Conservation (phyloP, 2,888 invertebrate genomes). For the Microchrysa polita region DNA sequence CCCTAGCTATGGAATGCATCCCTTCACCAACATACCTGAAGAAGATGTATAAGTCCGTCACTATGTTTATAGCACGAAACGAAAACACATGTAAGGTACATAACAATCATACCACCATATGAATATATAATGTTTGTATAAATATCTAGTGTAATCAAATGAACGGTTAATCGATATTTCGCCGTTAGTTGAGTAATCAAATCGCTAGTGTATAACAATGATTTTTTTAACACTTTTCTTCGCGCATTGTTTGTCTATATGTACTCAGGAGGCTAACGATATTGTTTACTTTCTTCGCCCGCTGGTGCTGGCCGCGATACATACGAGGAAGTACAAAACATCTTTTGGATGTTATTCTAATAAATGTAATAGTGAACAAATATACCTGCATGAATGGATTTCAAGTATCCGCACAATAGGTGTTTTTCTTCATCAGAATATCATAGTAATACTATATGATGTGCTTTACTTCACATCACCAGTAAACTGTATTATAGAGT, state of each 20-base stretch:
- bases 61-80: too few relatives aligned
- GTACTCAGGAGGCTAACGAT: too few relatives aligned
- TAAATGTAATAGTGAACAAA: neutral
- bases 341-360: neutral
- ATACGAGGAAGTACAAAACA: too few relatives aligned
- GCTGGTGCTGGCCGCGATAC: too few relatives aligned
- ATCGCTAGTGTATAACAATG: neutral
- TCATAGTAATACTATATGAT: too few relatives aligned
- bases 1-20: too few relatives aligned
- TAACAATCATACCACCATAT: neutral
- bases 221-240: slow-evolving; percentile 9
- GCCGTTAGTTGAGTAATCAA: slow-evolving; percentile 37
- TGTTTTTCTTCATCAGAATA: neutral
- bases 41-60: too few relatives aligned
- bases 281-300: too few relatives aligned
- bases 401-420: neutral
- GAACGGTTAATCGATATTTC: slow-evolving; percentile 32
- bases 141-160: slow-evolving; percentile 31
- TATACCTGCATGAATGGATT: too few relatives aligned
- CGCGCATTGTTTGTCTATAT: too few relatives aligned
- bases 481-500: neutral
- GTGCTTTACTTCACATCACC: neutral
- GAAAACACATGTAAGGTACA: too few relatives aligned
- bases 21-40: too few relatives aligned
- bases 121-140: neutral